Percentiles rank a stretch among this genome's conserved stretches.
Conservation (phyloP, 2,113 vertebrate genomes). For the Pedetes capensis region DNA sequence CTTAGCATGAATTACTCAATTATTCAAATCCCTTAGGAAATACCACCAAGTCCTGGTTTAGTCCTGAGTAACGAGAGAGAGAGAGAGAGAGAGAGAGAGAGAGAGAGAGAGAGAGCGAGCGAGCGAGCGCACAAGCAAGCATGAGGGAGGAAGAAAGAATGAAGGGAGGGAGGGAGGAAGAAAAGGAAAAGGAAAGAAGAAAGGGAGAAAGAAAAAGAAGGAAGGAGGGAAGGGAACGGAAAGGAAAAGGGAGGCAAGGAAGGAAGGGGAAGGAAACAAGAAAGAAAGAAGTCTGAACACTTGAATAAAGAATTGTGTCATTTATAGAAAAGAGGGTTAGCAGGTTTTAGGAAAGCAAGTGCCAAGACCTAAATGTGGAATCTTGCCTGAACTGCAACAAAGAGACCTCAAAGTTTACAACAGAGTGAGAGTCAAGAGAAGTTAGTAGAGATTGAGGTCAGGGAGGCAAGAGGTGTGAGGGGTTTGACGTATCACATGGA, state of each 20-base stretch:
- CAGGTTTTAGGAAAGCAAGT: background rate
- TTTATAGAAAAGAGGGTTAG: background rate
- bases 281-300: background rate
- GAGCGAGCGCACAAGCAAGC: too few relatives aligned
- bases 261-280: background rate
- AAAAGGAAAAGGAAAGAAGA: too few relatives aligned
- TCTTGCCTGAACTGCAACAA: background rate
- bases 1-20: background rate
- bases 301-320: background rate
- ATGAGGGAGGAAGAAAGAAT: too few relatives aligned
- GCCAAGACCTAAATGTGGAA: background rate
- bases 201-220: background rate
- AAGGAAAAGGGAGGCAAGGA: too few relatives aligned
- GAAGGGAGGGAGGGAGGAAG: background rate
- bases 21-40: background rate
- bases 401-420: background rate
- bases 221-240: background rate
- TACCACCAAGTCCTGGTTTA: background rate
- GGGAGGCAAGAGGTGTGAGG: background rate
- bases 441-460: background rate
- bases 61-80: too few relatives aligned
- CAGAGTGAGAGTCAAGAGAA: background rate
- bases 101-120: too few relatives aligned
- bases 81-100: too few relatives aligned
- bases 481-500: rapidly evolving